A percentile compares a stretch with the other conserved stretches of the same genome.
Conservation (phyloP, 2,888 invertebrate species). For the Nymphalis urticae region DNA sequence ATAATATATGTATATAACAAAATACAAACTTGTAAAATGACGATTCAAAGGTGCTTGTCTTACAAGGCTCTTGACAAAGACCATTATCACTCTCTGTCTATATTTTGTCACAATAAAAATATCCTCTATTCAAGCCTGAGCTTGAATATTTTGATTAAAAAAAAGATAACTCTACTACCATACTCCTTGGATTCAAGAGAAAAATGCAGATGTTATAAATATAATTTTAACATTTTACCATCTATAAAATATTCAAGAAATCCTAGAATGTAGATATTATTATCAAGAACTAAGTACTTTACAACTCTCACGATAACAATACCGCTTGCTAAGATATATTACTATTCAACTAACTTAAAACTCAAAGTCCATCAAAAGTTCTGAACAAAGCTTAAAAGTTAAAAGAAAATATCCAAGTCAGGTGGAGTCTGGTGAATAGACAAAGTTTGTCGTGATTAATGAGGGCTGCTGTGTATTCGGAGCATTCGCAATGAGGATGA, state of each 20-base stretch:
- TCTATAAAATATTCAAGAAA: not conserved
- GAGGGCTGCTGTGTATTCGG: conserved; percentile 69
- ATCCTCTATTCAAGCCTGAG: too few relatives aligned
- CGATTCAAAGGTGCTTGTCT: too few relatives aligned
- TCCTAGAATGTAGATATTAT: conserved; percentile 4
- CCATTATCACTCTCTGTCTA: too few relatives aligned
- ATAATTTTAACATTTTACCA: not conserved
- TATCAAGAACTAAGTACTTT: conserved; percentile 33
- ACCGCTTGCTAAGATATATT: conserved; percentile 68
- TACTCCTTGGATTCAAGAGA: not conserved
- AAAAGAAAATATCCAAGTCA: conserved; percentile 80
- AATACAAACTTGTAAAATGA: too few relatives aligned
- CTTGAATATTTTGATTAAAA: too few relatives aligned
- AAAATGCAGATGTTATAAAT: not conserved
- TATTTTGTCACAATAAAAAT: too few relatives aligned
- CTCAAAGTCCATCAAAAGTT: conserved; percentile 80
- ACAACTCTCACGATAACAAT: conserved; percentile 38
- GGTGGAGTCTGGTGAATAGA: conserved; percentile 75
- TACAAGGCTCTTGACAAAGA: too few relatives aligned
- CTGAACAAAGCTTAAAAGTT: conserved; percentile 80
- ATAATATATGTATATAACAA: too few relatives aligned
- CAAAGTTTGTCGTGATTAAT: conserved; percentile 78
- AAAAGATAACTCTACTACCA: too few relatives aligned
- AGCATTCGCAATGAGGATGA: conserved; percentile 71
- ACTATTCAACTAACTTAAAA: conserved; percentile 80